Evolutionary conservation across 2,888 invertebrate species (phyloP).

Genomic region (Cephus rjabovi): DNA sequence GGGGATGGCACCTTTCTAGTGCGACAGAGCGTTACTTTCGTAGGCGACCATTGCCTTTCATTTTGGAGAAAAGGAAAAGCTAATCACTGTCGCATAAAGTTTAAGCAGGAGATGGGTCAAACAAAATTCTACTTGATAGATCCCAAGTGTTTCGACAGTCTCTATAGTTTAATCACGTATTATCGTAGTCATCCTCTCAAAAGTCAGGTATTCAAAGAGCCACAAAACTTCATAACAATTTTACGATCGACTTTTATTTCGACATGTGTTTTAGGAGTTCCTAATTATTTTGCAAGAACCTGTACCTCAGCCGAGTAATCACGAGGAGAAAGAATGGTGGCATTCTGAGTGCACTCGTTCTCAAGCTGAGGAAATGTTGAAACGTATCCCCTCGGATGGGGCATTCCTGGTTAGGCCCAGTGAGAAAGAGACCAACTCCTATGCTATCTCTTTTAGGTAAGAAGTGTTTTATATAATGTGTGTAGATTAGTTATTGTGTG

Average conservation of each 20-base stretch:
- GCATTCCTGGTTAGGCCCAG: constrained; percentile 95
- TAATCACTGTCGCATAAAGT: constrained; percentile 92
- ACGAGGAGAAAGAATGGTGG: constrained; percentile 95
- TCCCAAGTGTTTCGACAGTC: constrained; percentile 87
- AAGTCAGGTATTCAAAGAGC: constrained; percentile 73
- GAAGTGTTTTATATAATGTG: not conserved
- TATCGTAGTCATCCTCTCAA: constrained; percentile 88
- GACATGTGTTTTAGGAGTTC: constrained; percentile 74
- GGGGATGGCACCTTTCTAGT: constrained; percentile 95
- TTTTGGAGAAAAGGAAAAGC: constrained; percentile 92
- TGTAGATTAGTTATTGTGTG: not conserved
- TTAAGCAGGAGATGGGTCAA: constrained; percentile 88
- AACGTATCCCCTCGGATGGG: constrained; percentile 87
- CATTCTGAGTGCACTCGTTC: constrained; percentile 83
- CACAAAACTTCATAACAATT: not conserved
- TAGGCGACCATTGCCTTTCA: constrained; percentile 94
- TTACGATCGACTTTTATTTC: not conserved
- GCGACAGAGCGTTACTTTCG: constrained; percentile 93
- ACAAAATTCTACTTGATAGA: constrained; percentile 93
- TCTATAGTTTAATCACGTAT: constrained; percentile 91
- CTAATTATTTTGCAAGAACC: constrained; percentile 88
- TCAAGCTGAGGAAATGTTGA: constrained; percentile 89
- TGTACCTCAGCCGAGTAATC: constrained; percentile 94
- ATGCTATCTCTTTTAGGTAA: constrained; percentile 94
- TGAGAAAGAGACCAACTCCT: constrained; percentile 86